Base-by-base conservation (phyloP, 2,888 invertebrate species). In the Cyclophora punctaria region DNA sequence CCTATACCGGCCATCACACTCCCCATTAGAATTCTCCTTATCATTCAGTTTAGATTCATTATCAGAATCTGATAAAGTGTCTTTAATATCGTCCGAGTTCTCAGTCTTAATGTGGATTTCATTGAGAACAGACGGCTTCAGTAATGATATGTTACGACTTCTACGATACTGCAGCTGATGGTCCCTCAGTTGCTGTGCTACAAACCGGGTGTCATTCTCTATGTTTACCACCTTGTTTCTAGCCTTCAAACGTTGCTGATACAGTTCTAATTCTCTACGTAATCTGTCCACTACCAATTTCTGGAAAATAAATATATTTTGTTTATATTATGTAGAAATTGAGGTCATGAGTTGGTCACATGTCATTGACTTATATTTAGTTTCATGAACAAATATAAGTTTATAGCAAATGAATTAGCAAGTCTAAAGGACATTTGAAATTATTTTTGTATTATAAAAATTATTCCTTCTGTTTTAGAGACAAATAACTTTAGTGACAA, bases 281-380 rank as follows among this genome's bases (percentile, higher is more conserved):
- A 91, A 75, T 62, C 90, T 83, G 53, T 90, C 89, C 34, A 91
- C 83, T 34, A 91, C 89, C 60, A 87, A 71, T 79, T 90, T 91
- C 91, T 91, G 76, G 55, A 81, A 71, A 57, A 45, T 51, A 55
- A 44, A 34, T 33, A 4, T 6, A 44, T 44, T 4, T 34, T 44
- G 3, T 20, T 20, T 20, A 6, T 46, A 6, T 3, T 34, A 33
- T 7, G 45, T 47, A 34, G 43, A 48, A 3, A 6, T 33, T 37
- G 4, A 37, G 37, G 4, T 37, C 37, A 37, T 5, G 4, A 5
- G 1, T 5, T 37, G 5, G 37, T 37, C 37, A 37, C 37, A 37
- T 37, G 37, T 20, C 20, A 20, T 20, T 20, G 20, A 20, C 20
- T 20, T 20, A 20, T 20, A 20, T 20, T 20, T 20, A 20, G 20